phyloP scores from a whole-genome alignment of 92 coral and sea anemone genomes.

The Epizoanthus illoricatus region DNA sequence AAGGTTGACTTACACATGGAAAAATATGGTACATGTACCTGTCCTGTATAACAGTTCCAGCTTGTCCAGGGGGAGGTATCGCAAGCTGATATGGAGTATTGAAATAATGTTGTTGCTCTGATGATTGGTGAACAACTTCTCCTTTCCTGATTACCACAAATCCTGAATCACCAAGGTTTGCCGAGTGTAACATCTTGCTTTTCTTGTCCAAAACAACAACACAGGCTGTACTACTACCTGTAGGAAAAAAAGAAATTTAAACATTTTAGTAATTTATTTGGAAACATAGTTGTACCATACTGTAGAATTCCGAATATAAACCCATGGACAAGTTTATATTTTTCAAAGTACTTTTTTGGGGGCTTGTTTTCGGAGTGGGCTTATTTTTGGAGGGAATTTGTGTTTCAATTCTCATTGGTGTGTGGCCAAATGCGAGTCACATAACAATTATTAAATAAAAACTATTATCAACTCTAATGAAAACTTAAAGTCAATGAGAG shows the following conservation, averaged over 20 bases:
- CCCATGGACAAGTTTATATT: too few relatives aligned
- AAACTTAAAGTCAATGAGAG: too few relatives aligned
- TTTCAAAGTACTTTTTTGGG: too few relatives aligned
- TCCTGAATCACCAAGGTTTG: conserved; percentile 96
- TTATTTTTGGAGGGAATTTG: too few relatives aligned
- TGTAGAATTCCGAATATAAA: too few relatives aligned
- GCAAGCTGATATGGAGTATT: conserved; percentile 97
- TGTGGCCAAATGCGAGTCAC: too few relatives aligned
- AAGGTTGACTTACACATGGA: background rate
- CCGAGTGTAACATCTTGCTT: conserved; percentile 84
- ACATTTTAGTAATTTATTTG: too few relatives aligned
- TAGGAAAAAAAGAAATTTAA: background rate
- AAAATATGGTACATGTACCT: conserved; percentile 50
- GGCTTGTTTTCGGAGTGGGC: too few relatives aligned
- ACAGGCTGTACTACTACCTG: conserved; percentile 96
- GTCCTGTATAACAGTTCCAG: conserved; percentile 92
- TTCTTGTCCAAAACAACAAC: conserved; percentile 88
- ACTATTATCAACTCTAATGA: too few relatives aligned
- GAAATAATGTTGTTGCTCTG: conserved; percentile 94
- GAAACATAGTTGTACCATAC: too few relatives aligned
- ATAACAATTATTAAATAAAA: too few relatives aligned
- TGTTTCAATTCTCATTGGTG: too few relatives aligned
- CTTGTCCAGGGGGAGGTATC: conserved; percentile 96
- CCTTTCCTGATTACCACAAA: conserved; percentile 86
- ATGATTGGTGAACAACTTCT: conserved; percentile 84